Percentiles rank a stretch among this genome's conserved stretches.
phyloP scores from a whole-genome alignment of 2,797 vertebrate species.

The Pampus argenteus region DNA sequence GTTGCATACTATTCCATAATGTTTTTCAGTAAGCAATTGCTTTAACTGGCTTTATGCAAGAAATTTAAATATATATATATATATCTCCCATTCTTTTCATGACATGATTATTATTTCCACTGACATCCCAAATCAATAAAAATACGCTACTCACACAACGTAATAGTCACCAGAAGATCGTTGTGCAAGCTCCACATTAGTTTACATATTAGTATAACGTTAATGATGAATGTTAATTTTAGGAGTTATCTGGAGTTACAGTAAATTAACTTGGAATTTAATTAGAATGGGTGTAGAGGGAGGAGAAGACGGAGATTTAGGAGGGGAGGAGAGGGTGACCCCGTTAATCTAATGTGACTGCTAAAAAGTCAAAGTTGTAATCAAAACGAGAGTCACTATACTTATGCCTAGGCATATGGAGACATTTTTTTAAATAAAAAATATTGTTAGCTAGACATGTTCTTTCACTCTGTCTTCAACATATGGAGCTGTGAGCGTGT shows the following conservation, averaged over 20 bases:
- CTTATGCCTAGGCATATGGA: neutral
- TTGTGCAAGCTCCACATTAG: constrained; percentile 31
- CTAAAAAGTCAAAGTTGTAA: constrained; percentile 26
- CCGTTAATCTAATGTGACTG: constrained; percentile 16
- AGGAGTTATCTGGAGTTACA: constrained; percentile 41
- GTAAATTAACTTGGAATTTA: constrained; percentile 45
- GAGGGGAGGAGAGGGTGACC: constrained; percentile 25
- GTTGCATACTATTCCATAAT: neutral
- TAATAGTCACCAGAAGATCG: constrained; percentile 3
- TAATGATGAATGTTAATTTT: constrained; percentile 24
- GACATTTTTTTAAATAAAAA: neutral
- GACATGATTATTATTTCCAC: neutral
- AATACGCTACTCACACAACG: constrained; percentile 17
- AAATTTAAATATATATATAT: too few relatives aligned
- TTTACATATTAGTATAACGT: constrained; percentile 8
- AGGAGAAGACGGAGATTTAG: constrained; percentile 25
- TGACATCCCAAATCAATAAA: neutral
- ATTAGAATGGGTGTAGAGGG: constrained; percentile 49
- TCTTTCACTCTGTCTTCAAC: constrained; percentile 8
- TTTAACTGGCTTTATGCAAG: neutral
- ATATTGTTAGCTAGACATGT: neutral
- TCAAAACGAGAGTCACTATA: constrained; percentile 1
- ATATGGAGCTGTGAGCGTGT: constrained; percentile 29
- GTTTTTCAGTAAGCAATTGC: neutral
- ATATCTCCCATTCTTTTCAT: neutral